These are phyloP conservation scores for Pilophorus perplexus DNA, from an alignment of 2,888 invertebrate species.

Conservation along the genomic window DNA sequence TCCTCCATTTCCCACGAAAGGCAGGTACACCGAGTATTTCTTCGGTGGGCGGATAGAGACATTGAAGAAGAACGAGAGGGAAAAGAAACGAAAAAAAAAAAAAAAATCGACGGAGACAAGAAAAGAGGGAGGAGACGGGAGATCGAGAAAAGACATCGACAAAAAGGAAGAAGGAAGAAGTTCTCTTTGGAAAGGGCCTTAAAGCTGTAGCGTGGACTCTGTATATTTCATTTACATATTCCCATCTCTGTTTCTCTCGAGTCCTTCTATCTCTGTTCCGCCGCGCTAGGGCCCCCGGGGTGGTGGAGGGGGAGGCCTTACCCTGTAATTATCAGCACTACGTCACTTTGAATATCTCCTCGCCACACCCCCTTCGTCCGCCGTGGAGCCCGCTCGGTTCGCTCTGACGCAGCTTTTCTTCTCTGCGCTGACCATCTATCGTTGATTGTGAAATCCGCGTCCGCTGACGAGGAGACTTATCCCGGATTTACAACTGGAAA, in stretches of 20 bases:
- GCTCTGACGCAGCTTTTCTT: too few species aligned
- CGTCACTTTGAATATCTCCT: slow-evolving; percentile 44
- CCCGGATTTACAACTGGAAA: too few species aligned
- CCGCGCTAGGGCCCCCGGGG: slow-evolving; percentile 5
- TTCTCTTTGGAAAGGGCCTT: not conserved
- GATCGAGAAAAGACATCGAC: slow-evolving; percentile 19
- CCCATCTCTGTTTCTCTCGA: slow-evolving; percentile 45
- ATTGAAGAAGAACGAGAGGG: not conserved
- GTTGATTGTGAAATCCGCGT: too few species aligned
- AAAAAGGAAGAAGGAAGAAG: slow-evolving; percentile 11
- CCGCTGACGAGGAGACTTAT: too few species aligned
- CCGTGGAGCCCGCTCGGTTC: too few species aligned
- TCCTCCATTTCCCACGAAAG: slow-evolving; percentile 2
- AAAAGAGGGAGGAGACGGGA: slow-evolving; percentile 14
- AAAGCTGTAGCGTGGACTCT: slow-evolving; percentile 26
- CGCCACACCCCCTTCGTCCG: slow-evolving; percentile 37
- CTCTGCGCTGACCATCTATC: too few species aligned
- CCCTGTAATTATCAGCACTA: slow-evolving; percentile 46
- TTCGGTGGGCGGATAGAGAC: slow-evolving; percentile 7
- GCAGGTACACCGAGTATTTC: not conserved
- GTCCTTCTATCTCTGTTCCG: slow-evolving; percentile 36
- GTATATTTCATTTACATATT: slow-evolving; percentile 47
- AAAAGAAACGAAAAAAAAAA: slow-evolving; percentile 1
- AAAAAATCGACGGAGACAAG: not conserved
- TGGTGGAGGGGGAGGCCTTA: slow-evolving; percentile 16